Evolutionary conservation across 1,140 invertebrate genomes (phyloP), one percentile per base, ranked within the genome.

Genomic region (Xylocopa sonorina): DNA sequence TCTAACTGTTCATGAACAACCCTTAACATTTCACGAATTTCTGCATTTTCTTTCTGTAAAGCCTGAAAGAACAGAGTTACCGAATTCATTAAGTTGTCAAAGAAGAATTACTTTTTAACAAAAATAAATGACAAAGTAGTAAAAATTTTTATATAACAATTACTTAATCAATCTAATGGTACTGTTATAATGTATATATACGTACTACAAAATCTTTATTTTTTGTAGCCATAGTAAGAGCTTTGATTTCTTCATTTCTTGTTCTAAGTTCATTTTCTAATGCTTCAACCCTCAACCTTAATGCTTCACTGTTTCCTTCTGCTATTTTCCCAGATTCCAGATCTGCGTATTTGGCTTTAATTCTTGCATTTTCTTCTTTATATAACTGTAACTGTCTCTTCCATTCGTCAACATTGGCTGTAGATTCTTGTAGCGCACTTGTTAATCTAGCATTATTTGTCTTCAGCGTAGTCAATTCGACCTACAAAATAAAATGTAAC

Each of bases 361-460:
- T 95, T 78, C 97, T 94, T 68, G 96, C 95, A 93, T 99, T 99
- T 92, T 99, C 98, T 89, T 99, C 98, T 93, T 99, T 98, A 89
- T 99, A 98, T 50, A 97, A 96, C 84, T 98, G 98, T 73, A 99
- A 94, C 90, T 99, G 98, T 84, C 98, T 95, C 93, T 99, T 99
- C 98, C 98, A 99, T 91, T 99, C 98, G 88, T 99, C 98, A 10
- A 99, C 98, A 93, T 99, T 99, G 53, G 98, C 97, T 38, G 98
- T 99, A 82, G 97, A 98, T 93, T 99, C 98, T 93, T 99, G 98
- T 64, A 99, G 94, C 14, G 98, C 98, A 88, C 97, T 97, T 12
- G 98, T 99, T 87, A 99, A 93, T 87, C 98, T 95, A 21, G 97
- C 95, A 93, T 99, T 99, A 92, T 99, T 99, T 87, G 97, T 99